Conservation (phyloP, 2,888 invertebrate species). For the Drosophila leonis region DNA sequence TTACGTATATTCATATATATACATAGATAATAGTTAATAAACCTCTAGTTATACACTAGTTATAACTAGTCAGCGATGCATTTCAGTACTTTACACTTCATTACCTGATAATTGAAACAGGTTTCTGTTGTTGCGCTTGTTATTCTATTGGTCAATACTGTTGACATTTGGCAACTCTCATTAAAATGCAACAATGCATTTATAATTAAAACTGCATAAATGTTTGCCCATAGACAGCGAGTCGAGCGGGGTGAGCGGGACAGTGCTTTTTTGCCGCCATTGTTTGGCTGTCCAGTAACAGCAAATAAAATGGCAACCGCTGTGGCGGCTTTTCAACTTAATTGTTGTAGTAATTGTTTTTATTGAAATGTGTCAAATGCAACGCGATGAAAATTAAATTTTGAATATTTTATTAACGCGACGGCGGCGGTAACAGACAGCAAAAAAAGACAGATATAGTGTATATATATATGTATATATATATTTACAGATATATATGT, state of each 20-base stretch:
- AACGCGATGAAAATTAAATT: conserved; percentile 66
- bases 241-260: background rate
- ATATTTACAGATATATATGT: background rate
- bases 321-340: conserved; percentile 58
- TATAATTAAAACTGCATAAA: conserved; percentile 70
- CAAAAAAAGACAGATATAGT: background rate
- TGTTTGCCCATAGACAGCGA: conserved; percentile 47
- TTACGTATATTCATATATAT: background rate
- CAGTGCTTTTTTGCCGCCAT: conserved; percentile 18
- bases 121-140: conserved; percentile 16
- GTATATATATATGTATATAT: background rate
- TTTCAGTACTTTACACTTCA: conserved; percentile 42
- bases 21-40: background rate
- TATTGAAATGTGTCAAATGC: conserved; percentile 70
- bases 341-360: conserved; percentile 67
- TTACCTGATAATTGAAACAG: conserved; percentile 44
- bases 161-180: conserved; percentile 64
- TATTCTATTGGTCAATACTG: conserved; percentile 38
- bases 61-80: background rate
- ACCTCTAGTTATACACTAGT: background rate
- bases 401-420: conserved; percentile 64
- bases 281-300: conserved; percentile 38
- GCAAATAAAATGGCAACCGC: conserved; percentile 45
- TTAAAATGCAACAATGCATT: conserved; percentile 60
- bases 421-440: conserved; percentile 27